These are phyloP conservation scores for Neoscelio sp. DNA, from an alignment of 2,888 invertebrate species.

Conservation along the genomic window DNA sequence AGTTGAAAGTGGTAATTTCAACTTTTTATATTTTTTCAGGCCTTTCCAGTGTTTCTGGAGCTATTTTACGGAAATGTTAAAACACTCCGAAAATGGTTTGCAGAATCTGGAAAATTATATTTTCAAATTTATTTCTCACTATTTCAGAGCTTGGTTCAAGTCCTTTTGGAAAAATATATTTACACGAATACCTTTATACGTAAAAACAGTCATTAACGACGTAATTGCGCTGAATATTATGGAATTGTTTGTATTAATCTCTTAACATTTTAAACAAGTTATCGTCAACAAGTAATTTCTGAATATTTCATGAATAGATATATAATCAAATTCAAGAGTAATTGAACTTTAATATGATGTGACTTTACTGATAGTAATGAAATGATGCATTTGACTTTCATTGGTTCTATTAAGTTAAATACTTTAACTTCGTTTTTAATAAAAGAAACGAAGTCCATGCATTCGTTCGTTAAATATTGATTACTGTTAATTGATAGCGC, in stretches of 20 bases:
- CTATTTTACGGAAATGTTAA: no score
- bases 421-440: conserved; percentile 10
- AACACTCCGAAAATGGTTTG: no score
- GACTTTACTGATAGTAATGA: conserved; percentile 32
- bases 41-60: no score
- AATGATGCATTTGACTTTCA: conserved; percentile 43
- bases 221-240: no score
- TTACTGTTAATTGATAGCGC: not conserved
- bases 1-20: no score
- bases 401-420: conserved; percentile 13
- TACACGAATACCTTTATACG: no score
- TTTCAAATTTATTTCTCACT: no score
- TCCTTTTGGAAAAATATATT: no score
- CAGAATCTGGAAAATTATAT: no score
- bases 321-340: conserved; percentile 41
- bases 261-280: conserved; percentile 27
- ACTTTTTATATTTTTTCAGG: no score
- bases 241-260: conserved; percentile 14
- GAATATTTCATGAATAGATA: conserved; percentile 33
- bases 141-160: no score
- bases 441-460: not conserved
- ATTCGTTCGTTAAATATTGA: not conserved
- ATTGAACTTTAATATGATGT: conserved; percentile 39
- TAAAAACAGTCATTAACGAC: no score
- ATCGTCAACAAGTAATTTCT: conserved; percentile 35